phyloP scores from a whole-genome alignment of 2,113 vertebrate species.

The Hemibagrus wyckioides region DNA sequence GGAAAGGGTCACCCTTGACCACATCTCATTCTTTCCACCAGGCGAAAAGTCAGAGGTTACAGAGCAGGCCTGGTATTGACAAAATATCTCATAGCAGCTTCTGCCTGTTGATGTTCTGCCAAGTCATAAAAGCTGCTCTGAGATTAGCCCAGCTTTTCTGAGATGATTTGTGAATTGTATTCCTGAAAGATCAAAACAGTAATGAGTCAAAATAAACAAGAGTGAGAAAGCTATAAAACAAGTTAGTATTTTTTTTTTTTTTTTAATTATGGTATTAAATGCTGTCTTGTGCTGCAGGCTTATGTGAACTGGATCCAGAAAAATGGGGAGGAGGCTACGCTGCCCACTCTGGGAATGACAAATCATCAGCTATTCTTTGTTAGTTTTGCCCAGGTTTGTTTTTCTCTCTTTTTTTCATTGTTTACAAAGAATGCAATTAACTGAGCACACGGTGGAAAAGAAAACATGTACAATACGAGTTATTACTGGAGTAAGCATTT shows the following conservation, averaged over 20 bases:
- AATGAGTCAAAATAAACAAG: neutral
- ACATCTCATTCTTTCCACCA: conserved; percentile 70
- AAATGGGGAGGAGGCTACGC: conserved; percentile 81
- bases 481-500: neutral
- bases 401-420: neutral
- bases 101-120: neutral
- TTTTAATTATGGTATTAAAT: neutral
- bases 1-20: conserved; percentile 58
- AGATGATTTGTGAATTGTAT: neutral
- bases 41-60: conserved; percentile 68
- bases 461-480: neutral
- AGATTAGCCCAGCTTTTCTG: neutral
- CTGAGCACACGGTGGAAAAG: neutral
- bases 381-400: conserved; percentile 93
- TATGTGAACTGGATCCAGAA: conserved; percentile 92
- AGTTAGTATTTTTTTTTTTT: neutral
- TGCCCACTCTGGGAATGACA: conserved; percentile 88
- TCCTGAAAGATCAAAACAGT: neutral
- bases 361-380: conserved; percentile 96
- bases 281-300: conserved; percentile 75
- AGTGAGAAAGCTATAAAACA: neutral
- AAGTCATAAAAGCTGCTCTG: neutral
- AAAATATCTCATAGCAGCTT: conserved; percentile 52
- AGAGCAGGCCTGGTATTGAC: conserved; percentile 49
- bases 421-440: neutral